phyloP scores from a whole-genome alignment of 2,888 invertebrate genomes.

The Lumbricus terrestris region DNA sequence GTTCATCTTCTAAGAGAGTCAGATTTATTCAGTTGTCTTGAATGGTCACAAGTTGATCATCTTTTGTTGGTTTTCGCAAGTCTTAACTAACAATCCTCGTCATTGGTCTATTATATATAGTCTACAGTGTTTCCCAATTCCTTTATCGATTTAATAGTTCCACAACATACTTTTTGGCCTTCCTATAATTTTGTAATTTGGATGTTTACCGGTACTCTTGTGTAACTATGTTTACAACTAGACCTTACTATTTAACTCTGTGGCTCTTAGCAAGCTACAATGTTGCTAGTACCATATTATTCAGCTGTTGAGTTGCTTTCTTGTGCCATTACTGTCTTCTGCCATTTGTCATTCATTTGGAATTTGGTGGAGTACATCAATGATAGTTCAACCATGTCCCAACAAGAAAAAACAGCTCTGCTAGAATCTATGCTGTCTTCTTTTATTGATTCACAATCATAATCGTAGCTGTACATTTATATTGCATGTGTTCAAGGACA shows the following conservation, averaged over 20 bases:
- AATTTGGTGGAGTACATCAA: background rate
- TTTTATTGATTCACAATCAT: background rate
- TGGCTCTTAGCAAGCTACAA: background rate
- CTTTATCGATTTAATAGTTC: background rate
- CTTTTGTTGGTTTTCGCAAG: background rate
- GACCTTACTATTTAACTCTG: background rate
- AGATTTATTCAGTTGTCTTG: background rate
- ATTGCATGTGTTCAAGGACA: background rate
- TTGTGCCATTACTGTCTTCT: background rate
- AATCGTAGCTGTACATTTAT: background rate
- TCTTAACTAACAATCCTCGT: background rate
- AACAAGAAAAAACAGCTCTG: background rate
- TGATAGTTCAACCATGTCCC: background rate
- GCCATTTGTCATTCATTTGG: too few relatives aligned
- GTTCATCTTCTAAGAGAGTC: background rate
- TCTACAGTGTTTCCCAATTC: background rate
- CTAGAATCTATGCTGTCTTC: background rate
- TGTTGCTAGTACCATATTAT: background rate
- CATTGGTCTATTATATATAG: too few relatives aligned
- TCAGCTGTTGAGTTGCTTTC: background rate
- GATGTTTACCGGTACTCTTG: background rate
- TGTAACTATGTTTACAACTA: background rate
- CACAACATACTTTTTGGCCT: background rate
- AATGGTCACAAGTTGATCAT: background rate
- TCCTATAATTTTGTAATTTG: background rate